Evolutionary conservation across 1,140 invertebrate species (phyloP).

Genomic region (Mamestra configurata): DNA sequence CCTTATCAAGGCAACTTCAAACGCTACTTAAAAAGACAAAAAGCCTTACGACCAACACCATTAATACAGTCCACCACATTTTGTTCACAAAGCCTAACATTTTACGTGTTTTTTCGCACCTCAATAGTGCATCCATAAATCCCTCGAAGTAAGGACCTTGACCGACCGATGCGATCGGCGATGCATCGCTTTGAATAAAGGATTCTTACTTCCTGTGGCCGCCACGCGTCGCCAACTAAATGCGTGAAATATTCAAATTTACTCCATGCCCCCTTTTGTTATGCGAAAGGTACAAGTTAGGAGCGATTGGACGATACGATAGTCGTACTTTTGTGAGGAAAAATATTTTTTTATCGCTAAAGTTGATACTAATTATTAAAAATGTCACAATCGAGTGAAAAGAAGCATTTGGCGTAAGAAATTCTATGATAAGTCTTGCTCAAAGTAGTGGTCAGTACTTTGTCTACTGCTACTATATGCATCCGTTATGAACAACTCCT

Average conservation of each 20-base stretch:
- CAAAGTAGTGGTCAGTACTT: too few species aligned
- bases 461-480: too few species aligned
- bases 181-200: conserved; percentile 63
- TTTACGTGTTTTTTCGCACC: not conserved
- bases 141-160: conserved; percentile 64
- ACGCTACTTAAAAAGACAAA: not conserved
- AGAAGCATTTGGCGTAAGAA: too few species aligned
- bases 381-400: too few species aligned
- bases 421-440: too few species aligned
- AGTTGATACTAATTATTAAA: too few species aligned
- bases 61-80: too few species aligned
- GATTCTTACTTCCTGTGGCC: conserved; percentile 67
- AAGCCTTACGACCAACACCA: not conserved
- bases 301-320: not conserved
- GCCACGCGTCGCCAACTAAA: conserved; percentile 66
- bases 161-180: conserved; percentile 56
- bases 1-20: not conserved
- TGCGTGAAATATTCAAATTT: conserved; percentile 76
- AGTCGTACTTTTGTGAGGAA: not conserved
- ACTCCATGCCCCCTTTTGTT: conserved; percentile 58
- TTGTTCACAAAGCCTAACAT: not conserved
- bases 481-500: too few species aligned
- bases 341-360: too few species aligned
- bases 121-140: conserved; percentile 39
- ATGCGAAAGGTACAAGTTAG: conserved; percentile 56